Evolutionary conservation across 2,888 invertebrate genomes (phyloP).

Genomic region (Drosophila yooni): DNA sequence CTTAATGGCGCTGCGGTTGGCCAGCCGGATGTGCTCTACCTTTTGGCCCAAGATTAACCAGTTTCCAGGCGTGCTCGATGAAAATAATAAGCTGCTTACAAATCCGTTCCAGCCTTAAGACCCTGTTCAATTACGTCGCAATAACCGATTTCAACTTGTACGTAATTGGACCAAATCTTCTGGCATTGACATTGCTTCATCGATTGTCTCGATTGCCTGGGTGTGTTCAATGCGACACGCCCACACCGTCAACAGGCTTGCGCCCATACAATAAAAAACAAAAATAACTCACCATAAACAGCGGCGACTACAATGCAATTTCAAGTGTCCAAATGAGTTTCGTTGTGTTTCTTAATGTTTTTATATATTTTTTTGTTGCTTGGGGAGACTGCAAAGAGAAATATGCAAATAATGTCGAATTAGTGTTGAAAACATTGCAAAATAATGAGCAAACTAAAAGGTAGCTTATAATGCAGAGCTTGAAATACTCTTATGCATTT

Average conservation of each 20-base stretch:
- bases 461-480: neutral
- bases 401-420: constrained; percentile 57
- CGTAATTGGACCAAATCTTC: constrained; percentile 38
- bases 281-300: constrained; percentile 69
- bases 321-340: constrained; percentile 29
- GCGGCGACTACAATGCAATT: constrained; percentile 56
- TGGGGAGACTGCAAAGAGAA: constrained; percentile 53
- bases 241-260: constrained; percentile 35
- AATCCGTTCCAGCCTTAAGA: constrained; percentile 33
- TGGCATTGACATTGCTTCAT: constrained; percentile 78
- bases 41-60: constrained; percentile 14
- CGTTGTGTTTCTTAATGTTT: constrained; percentile 28
- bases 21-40: constrained; percentile 62
- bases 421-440: constrained; percentile 48
- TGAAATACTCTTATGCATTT: constrained; percentile 12
- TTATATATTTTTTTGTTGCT: constrained; percentile 1
- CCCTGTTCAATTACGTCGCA: constrained; percentile 30
- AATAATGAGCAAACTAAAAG: constrained; percentile 21
- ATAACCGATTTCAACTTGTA: constrained; percentile 18
- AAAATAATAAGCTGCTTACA: constrained; percentile 46
- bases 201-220: constrained; percentile 52
- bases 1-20: constrained; percentile 53
- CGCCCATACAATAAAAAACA: constrained; percentile 6
- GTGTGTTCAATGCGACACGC: constrained; percentile 65
- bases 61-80: constrained; percentile 22